phyloP scores from a whole-genome alignment of 2,113 vertebrate genomes.

The Odocoileus virginianus region DNA sequence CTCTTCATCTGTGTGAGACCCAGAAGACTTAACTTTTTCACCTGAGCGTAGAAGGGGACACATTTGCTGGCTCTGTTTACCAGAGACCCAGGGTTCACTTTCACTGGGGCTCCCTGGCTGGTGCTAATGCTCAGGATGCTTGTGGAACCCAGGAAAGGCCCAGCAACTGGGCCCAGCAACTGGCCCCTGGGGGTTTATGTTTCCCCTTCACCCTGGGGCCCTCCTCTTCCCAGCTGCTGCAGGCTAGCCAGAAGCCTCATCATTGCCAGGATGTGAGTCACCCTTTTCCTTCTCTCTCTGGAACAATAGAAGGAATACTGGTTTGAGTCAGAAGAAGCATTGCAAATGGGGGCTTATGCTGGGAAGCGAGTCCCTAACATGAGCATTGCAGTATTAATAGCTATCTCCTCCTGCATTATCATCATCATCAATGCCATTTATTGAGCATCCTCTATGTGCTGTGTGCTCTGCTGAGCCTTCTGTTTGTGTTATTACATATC shows the following conservation, averaged over 20 bases:
- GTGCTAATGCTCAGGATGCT: background rate
- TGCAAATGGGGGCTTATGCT: conserved; percentile 9
- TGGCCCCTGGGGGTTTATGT: background rate
- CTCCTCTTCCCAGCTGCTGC: background rate
- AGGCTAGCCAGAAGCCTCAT: conserved; percentile 19
- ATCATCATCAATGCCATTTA: background rate
- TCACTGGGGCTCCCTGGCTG: background rate
- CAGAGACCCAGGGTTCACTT: background rate
- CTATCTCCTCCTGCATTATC: background rate
- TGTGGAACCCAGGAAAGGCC: conserved; percentile 20
- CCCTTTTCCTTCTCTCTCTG: conserved; percentile 13
- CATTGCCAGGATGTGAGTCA: conserved; percentile 31
- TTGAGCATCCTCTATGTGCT: background rate
- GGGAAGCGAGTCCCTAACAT: background rate
- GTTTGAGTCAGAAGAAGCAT: conserved; percentile 44
- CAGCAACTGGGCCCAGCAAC: background rate
- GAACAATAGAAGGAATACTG: conserved; percentile 23
- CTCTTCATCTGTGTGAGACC: background rate
- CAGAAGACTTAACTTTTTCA: background rate
- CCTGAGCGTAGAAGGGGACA: background rate
- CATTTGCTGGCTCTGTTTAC: background rate
- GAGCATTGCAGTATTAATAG: background rate
- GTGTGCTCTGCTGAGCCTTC: background rate
- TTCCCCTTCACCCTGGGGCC: conserved; percentile 27
- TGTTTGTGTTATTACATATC: background rate